A percentile compares a stretch with the other conserved stretches of the same genome.
Conservation (phyloP, 64 coral and sea anemone genomes). For the Dendrophyllia cribrosa region DNA sequence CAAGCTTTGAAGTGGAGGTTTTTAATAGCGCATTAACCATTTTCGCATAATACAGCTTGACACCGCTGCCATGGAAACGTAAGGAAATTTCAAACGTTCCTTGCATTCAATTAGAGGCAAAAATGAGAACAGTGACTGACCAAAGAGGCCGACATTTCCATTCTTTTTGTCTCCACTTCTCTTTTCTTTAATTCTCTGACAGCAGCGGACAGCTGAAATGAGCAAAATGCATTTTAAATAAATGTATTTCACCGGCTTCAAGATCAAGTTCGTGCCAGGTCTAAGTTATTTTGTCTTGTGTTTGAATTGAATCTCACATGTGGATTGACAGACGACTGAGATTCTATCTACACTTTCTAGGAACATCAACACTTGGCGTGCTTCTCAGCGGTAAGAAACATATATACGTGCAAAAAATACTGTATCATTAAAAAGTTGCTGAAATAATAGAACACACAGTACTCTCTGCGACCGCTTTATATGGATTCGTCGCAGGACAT, state of each 20-base stretch:
- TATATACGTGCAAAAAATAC: too few relatives aligned
- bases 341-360: too few relatives aligned
- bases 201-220: constrained; percentile 9
- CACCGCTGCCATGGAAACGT: neutral
- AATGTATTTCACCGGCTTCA: neutral
- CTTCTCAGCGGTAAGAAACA: too few relatives aligned
- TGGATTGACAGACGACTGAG: neutral
- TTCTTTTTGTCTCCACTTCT: neutral
- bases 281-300: too few relatives aligned
- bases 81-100: neutral
- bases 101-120: constrained; percentile 3
- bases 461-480: too few relatives aligned
- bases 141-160: constrained; percentile 7
- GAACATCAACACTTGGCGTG: too few relatives aligned
- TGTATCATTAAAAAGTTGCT: too few relatives aligned
- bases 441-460: too few relatives aligned
- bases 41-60: neutral
- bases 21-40: constrained; percentile 5
- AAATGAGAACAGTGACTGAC: neutral
- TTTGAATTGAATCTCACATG: neutral
- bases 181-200: neutral
- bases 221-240: constrained; percentile 12
- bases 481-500: too few relatives aligned
- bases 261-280: too few relatives aligned
- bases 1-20: neutral